Evolutionary conservation across 2,797 vertebrate species (phyloP).

Genomic region (Eleutherodactylus coqui): DNA sequence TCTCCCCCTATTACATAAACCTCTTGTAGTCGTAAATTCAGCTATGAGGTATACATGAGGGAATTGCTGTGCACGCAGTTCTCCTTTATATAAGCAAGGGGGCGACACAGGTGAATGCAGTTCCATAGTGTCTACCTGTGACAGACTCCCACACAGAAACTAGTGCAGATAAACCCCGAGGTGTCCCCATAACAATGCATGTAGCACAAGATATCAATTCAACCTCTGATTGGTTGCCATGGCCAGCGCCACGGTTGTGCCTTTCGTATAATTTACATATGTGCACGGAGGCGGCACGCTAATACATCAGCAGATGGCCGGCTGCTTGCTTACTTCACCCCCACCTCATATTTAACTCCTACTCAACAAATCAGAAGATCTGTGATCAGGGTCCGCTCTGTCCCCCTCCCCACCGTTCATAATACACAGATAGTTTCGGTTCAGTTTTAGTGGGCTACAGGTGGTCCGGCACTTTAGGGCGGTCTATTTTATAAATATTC

Average conservation of each 20-base stretch:
- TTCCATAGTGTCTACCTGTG: no score
- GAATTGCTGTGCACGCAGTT: not conserved
- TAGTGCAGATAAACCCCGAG: no score
- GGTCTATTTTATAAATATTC: no score
- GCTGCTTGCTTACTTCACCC: not conserved
- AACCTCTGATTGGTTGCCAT: not conserved
- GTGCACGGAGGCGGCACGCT: not conserved
- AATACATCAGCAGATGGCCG: slow-evolving; percentile 11
- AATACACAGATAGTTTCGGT: no score
- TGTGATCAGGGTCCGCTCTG: not conserved
- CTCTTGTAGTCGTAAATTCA: not conserved
- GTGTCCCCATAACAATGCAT: no score
- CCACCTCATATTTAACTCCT: not conserved
- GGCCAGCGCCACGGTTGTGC: not conserved
- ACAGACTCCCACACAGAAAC: no score
- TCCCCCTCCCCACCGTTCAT: not conserved
- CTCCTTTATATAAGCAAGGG: not conserved
- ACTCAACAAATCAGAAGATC: not conserved
- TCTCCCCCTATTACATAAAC: no score
- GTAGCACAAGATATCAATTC: no score
- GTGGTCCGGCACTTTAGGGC: no score
- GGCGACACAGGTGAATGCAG: not conserved
- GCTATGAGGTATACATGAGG: not conserved
- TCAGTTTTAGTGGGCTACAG: no score
- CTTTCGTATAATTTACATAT: not conserved